A percentile compares a stretch with the other conserved stretches of the same genome.
phyloP scores from a whole-genome alignment of 2,113 vertebrate genomes.

The Lamprologus sp. region DNA sequence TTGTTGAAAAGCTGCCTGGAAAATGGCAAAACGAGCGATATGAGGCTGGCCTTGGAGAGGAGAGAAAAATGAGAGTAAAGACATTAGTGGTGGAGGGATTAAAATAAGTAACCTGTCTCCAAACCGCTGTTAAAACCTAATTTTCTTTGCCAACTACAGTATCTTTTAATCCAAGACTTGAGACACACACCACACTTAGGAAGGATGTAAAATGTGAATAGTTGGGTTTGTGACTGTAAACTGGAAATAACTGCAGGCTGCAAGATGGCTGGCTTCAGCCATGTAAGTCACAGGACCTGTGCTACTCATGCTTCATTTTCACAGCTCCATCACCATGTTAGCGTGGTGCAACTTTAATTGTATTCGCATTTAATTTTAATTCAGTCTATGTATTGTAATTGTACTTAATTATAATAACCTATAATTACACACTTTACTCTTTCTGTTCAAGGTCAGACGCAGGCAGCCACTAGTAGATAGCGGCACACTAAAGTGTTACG shows the following conservation, averaged over 20 bases:
- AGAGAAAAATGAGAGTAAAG: neutral
- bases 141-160: neutral
- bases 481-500: neutral
- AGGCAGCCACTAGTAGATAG: neutral
- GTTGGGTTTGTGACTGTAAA: neutral
- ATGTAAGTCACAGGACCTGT: neutral
- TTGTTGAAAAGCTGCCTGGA: neutral
- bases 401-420: neutral
- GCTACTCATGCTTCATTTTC: neutral
- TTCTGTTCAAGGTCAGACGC: neutral
- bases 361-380: neutral
- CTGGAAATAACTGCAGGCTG: neutral
- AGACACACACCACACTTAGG: neutral
- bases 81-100: neutral
- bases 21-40: neutral
- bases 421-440: neutral
- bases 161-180: neutral
- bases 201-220: neutral
- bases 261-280: neutral
- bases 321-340: neutral
- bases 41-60: neutral
- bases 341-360: neutral
- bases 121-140: neutral
- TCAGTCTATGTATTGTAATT: neutral
- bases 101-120: neutral